Evolutionary conservation across 2,888 invertebrate species (phyloP).

Genomic region (Tenthredo notha): DNA sequence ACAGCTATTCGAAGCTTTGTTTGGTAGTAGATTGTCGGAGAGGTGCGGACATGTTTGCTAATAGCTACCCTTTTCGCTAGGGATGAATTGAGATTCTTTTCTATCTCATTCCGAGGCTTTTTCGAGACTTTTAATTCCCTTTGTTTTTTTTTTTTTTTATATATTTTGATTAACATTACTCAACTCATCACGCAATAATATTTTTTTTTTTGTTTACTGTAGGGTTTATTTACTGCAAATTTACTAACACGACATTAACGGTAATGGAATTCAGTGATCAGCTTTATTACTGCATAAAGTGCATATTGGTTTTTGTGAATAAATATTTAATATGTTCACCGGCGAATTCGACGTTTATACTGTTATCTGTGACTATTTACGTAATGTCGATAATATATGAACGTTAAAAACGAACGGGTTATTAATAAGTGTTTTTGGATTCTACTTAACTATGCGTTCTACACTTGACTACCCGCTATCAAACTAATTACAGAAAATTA

Average conservation of each 20-base stretch:
- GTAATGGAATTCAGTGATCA: neutral
- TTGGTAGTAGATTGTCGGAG: conserved; percentile 47
- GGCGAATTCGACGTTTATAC: neutral
- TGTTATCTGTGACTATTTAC: conserved; percentile 3
- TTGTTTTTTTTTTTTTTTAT: neutral
- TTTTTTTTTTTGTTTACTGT: neutral
- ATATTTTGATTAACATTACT: neutral
- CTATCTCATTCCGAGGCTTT: neutral
- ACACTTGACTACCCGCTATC: conserved; percentile 39
- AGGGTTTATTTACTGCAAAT: neutral
- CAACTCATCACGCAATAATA: neutral
- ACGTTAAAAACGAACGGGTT: neutral
- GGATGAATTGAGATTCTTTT: conserved; percentile 16
- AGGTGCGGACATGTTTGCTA: conserved; percentile 53
- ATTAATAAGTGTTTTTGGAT: neutral
- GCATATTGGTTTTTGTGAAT: neutral
- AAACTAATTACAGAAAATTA: conserved; percentile 44
- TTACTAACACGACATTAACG: neutral
- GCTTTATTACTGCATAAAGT: neutral
- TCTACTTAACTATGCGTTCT: neutral
- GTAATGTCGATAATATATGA: neutral
- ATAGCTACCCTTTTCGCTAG: conserved; percentile 52
- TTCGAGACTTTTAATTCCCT: neutral
- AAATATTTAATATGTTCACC: neutral
- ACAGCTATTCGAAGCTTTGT: conserved; percentile 15